Evolutionary conservation across 2,888 invertebrate species (phyloP), one percentile per base, ranked within the genome.

Genomic region (Synanthedon vespiformis): DNA sequence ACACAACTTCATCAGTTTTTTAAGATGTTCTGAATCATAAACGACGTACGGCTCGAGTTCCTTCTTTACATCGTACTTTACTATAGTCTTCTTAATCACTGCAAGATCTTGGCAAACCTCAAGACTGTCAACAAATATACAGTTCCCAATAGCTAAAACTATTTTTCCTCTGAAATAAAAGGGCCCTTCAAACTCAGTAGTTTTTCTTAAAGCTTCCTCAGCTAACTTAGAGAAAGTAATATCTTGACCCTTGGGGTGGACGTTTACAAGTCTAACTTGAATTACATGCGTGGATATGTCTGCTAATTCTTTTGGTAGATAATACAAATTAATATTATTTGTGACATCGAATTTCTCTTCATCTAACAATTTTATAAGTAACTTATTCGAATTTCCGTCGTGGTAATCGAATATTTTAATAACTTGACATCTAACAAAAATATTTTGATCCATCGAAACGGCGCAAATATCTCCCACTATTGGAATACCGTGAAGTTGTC

Each of bases 41-140:
- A 74, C 62, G 2, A 79, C 82, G 55, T 84, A 77, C 48, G 74
- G 71, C 10, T 75, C 65, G 22, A 93, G 73, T 58, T 89, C 80
- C 13, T 78, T 73, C 57, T 88, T 89, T 11, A 93, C 73, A 60
- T 90, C 88, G 40, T 87, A 74, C 57, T 87, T 88, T 2, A 89
- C 85, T 4, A 91, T 86, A 0, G 77, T 72, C 61, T 88, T 80
- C 22, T 89, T 84, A 2, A 82, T 59, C 3, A 84, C 74, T 1
- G 80, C 68, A 18, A 92, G 71, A 54, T 89, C 81, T 57, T 89
- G 88, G 55, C 90, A 88, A 34, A 89, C 81, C 64, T 90, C 89
- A 44, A 93, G 68, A 3, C 91, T 90, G 52, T 92, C 89, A 1
- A 94, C 77, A 87, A 93, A 92, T 41, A 94, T 66, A 1, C 88